These are phyloP conservation scores for Acanthococcus lagerstroemiae DNA, from an alignment of 2,888 invertebrate genomes.

Conservation along the genomic window DNA sequence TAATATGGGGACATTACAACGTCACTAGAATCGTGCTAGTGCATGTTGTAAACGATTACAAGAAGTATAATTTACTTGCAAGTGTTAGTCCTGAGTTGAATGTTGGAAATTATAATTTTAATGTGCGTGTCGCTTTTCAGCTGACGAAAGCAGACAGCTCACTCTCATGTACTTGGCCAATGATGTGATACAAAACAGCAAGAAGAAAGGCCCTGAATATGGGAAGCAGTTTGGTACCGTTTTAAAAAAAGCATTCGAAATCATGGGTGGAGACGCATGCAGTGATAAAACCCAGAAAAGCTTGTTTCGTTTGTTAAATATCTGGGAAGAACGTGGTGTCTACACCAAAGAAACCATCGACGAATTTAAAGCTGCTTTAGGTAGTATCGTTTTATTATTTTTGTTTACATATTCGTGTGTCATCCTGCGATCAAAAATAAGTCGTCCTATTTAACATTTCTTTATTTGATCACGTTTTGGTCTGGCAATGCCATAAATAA, in stretches of 20 bases:
- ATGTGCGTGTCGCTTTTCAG: no score
- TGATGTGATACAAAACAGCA: conserved; percentile 97
- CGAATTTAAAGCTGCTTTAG: conserved; percentile 59
- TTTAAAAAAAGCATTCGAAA: conserved; percentile 70
- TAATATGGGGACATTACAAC: no score
- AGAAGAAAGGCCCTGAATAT: conserved; percentile 94
- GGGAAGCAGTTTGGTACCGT: conserved; percentile 75
- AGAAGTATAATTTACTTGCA: no score
- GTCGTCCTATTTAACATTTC: no score
- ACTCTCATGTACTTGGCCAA: conserved; percentile 97
- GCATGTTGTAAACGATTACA: no score
- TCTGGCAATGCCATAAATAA: not conserved
- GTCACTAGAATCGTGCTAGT: no score
- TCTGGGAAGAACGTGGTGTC: conserved; percentile 88
- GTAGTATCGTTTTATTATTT: conserved; percentile 18
- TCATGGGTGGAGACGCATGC: conserved; percentile 58
- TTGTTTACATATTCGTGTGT: no score
- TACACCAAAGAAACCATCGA: conserved; percentile 71
- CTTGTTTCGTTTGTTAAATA: conserved; percentile 68
- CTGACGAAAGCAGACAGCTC: conserved; percentile 71
- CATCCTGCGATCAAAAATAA: no score
- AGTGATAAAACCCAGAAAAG: conserved; percentile 68
- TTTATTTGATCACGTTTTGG: not conserved
- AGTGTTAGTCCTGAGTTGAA: no score
- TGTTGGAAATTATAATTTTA: no score